Evolutionary conservation across 2,797 vertebrate species (phyloP).

Genomic region (Chromis chromis): DNA sequence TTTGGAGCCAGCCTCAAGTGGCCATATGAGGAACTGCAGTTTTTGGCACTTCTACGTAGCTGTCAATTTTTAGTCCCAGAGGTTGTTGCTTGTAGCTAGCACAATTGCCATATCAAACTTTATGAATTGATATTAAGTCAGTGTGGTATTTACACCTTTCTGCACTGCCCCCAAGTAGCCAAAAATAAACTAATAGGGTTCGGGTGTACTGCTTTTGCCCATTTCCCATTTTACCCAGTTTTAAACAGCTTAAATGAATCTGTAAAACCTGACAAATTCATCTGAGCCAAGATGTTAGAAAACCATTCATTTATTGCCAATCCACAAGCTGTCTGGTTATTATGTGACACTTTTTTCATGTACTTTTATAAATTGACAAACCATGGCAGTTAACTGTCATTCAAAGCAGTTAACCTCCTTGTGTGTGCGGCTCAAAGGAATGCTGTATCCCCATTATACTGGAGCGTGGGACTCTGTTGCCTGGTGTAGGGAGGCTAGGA

Average conservation of each 20-base stretch:
- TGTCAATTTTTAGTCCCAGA: too few species aligned
- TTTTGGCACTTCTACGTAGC: too few species aligned
- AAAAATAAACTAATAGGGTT: neutral
- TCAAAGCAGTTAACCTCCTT: slow-evolving; percentile 61
- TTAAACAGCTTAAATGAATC: neutral
- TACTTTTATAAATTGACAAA: slow-evolving; percentile 29
- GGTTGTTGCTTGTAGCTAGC: too few species aligned
- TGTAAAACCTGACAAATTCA: neutral
- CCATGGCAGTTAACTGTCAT: slow-evolving; percentile 45
- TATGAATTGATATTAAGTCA: neutral
- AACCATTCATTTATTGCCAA: neutral
- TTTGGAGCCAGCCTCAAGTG: too few species aligned
- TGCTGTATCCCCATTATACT: slow-evolving; percentile 72
- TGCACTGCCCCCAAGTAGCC: neutral
- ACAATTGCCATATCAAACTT: neutral
- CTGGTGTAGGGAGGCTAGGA: slow-evolving; percentile 77
- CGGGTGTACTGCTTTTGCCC: neutral
- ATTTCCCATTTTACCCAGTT: neutral
- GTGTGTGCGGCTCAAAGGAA: slow-evolving; percentile 66
- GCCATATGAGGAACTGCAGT: too few species aligned
- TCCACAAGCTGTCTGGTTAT: neutral
- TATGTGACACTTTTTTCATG: slow-evolving; percentile 1
- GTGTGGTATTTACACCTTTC: neutral
- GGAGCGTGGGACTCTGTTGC: slow-evolving; percentile 82
- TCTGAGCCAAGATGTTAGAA: neutral